Evolutionary conservation across 2,888 invertebrate genomes (phyloP).

Genomic region (Stramonita haemastoma): DNA sequence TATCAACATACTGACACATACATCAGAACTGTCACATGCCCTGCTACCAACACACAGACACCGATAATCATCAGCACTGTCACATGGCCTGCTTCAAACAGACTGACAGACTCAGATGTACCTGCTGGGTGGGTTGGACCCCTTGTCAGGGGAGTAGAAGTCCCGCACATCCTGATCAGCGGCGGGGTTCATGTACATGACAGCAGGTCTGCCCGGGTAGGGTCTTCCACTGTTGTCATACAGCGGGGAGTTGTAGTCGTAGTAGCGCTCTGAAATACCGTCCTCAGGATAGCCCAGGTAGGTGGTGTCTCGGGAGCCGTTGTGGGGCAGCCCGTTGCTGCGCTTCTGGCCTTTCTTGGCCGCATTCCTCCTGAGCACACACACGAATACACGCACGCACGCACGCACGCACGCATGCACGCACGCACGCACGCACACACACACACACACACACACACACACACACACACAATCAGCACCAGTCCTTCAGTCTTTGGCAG

Average conservation of each 20-base stretch:
- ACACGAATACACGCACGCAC: not conserved
- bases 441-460: too few species aligned
- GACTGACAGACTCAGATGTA: not conserved
- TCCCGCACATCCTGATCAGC: slow-evolving; percentile 26
- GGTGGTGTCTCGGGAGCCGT: not conserved
- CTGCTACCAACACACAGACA: too few species aligned
- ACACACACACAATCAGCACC: too few species aligned
- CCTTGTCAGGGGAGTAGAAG: not conserved
- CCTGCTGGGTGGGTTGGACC: slow-evolving; percentile 19
- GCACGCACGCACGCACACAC: too few species aligned
- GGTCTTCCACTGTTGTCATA: slow-evolving; percentile 4
- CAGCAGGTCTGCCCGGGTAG: not conserved
- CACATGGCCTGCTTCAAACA: too few species aligned
- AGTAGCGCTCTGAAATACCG: not conserved
- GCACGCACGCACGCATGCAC: too few species aligned
- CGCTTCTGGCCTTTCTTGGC: slow-evolving; percentile 5
- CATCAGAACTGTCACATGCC: too few species aligned
- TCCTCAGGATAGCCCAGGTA: not conserved
- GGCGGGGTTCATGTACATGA: slow-evolving; percentile 17
- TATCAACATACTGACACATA: too few species aligned
- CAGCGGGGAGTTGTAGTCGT: slow-evolving; percentile 11
- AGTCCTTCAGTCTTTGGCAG: too few species aligned
- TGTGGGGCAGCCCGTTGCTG: not conserved
- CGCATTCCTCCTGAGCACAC: not conserved
- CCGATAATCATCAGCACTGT: too few species aligned